These are phyloP conservation scores for Catharus minimus DNA, from an alignment of 2,113 vertebrate genomes.

Conservation along the genomic window DNA sequence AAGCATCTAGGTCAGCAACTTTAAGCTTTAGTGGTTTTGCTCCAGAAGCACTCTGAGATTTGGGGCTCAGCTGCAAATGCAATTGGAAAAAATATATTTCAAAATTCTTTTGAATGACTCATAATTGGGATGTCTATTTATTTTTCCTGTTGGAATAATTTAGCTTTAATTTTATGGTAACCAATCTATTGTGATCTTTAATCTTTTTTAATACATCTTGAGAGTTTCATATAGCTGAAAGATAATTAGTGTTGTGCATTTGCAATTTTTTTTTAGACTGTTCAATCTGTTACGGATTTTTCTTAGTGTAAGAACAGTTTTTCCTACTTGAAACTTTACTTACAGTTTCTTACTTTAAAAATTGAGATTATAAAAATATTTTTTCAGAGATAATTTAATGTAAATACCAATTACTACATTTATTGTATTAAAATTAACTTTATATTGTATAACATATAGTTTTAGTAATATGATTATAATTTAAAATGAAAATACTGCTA, in stretches of 20 bases:
- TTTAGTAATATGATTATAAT: neutral
- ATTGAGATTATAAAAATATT: neutral
- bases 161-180: neutral
- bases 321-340: neutral
- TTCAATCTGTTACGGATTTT: slow-evolving; percentile 10
- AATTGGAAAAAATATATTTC: neutral
- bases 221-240: neutral
- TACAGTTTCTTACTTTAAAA: neutral
- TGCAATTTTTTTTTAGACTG: neutral
- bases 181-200: neutral
- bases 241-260: slow-evolving; percentile 1
- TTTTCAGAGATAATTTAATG: neutral
- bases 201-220: neutral
- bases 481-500: neutral
- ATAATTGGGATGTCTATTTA: neutral
- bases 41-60: rapidly evolving
- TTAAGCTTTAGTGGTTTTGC: neutral
- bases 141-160: neutral
- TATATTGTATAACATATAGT: neutral
- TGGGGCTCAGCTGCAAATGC: neutral
- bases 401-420: neutral
- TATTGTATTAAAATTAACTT: neutral
- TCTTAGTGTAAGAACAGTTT: slow-evolving; percentile 10
- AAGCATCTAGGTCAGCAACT: neutral
- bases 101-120: neutral